phyloP scores from a whole-genome alignment of 2,888 invertebrate genomes.

The Opisthograptis luteolata region DNA sequence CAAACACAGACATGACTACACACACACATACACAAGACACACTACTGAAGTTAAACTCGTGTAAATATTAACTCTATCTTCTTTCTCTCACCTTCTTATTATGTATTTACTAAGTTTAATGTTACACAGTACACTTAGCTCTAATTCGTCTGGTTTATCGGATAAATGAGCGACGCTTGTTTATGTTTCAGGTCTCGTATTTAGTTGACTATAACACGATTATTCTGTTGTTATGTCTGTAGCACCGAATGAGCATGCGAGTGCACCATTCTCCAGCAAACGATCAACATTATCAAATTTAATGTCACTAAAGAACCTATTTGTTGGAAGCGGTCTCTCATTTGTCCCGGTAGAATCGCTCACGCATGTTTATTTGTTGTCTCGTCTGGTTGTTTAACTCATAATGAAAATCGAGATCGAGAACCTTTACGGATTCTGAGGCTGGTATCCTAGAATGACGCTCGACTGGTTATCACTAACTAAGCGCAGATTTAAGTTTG shows the following conservation, averaged over 20 bases:
- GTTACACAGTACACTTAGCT: conserved; percentile 34
- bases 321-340: conserved; percentile 7
- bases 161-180: conserved; percentile 49
- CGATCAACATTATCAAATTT: conserved; percentile 15
- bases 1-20: conserved; percentile 34
- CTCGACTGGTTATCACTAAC: too few relatives aligned
- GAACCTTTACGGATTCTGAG: conserved; percentile 59
- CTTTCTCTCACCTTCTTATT: conserved; percentile 51
- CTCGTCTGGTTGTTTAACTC: conserved; percentile 60
- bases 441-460: too few relatives aligned
- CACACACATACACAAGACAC: conserved; percentile 41
- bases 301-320: not conserved
- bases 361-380: conserved; percentile 80
- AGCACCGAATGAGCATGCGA: conserved; percentile 79
- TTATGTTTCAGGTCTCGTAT: conserved; percentile 60
- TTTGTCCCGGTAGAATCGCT: conserved; percentile 42
- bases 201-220: conserved; percentile 58
- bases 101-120: conserved; percentile 47
- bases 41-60: conserved; percentile 41
- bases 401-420: too few relatives aligned
- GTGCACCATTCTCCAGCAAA: conserved; percentile 56
- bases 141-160: conserved; percentile 36
- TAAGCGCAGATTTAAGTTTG: too few relatives aligned
- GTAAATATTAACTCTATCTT: conserved; percentile 54
- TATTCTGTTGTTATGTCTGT: conserved; percentile 48